Evolutionary conservation across 1,140 invertebrate genomes (phyloP).

Genomic region (Drosophila teissieri): DNA sequence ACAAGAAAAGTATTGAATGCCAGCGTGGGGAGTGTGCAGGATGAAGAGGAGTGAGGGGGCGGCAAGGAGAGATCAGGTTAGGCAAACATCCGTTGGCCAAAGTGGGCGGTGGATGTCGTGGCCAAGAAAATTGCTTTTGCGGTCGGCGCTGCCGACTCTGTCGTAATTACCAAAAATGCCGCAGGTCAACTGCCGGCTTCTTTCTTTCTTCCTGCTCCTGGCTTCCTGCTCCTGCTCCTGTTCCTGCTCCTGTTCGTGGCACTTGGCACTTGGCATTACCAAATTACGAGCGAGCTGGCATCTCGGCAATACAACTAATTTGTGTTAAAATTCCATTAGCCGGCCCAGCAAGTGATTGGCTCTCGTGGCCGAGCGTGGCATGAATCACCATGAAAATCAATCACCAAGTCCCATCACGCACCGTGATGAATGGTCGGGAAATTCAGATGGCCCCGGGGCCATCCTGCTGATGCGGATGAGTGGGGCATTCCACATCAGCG

Average conservation of each 20-base stretch:
- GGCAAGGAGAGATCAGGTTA: slow-evolving; percentile 1
- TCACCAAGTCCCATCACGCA: slow-evolving; percentile 46
- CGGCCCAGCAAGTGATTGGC: slow-evolving; percentile 42
- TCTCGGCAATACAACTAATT: slow-evolving; percentile 74
- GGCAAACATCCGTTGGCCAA: slow-evolving; percentile 11
- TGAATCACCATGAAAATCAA: slow-evolving; percentile 13
- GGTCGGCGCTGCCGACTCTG: slow-evolving; percentile 13
- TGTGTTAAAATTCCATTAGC: slow-evolving; percentile 75
- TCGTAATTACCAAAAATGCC: slow-evolving; percentile 55
- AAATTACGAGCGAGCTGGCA: slow-evolving; percentile 53
- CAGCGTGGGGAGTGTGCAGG: slow-evolving; percentile 18
- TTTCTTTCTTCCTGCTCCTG: neutral
- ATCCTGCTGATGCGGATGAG: too few relatives aligned
- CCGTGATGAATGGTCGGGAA: slow-evolving; percentile 36
- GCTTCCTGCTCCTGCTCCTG: too few relatives aligned
- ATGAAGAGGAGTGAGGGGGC: neutral
- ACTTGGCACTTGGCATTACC: slow-evolving; percentile 56
- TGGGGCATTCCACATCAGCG: too few relatives aligned
- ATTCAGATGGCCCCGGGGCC: slow-evolving; percentile 4
- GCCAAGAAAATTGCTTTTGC: slow-evolving; percentile 53
- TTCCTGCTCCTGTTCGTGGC: slow-evolving; percentile 11
- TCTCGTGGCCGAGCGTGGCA: slow-evolving; percentile 2
- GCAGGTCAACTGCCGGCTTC: slow-evolving; percentile 17
- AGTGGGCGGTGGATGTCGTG: neutral
- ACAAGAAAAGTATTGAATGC: slow-evolving; percentile 52